These are phyloP conservation scores for Parnassius mnemosyne DNA, from an alignment of 2,888 invertebrate genomes.

Conservation along the genomic window DNA sequence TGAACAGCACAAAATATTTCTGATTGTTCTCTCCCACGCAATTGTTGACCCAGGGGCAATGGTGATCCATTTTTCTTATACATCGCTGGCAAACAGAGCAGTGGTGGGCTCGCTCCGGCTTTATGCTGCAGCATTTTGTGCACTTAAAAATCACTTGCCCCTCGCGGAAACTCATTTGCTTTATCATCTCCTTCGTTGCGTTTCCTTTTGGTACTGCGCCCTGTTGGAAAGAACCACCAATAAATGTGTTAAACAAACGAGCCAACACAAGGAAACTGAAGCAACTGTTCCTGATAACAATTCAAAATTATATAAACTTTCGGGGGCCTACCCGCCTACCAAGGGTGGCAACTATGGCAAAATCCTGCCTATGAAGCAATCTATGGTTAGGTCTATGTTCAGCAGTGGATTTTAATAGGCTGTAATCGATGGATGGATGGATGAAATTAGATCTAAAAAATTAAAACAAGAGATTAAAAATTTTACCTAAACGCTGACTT, in stretches of 20 bases:
- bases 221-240: constrained; percentile 57
- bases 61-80: constrained; percentile 83
- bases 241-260: background rate
- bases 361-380: too few species aligned
- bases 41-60: constrained; percentile 98
- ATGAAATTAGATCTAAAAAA: too few species aligned
- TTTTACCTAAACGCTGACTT: too few species aligned
- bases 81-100: constrained; percentile 96
- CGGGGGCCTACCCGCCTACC: too few species aligned
- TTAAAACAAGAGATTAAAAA: too few species aligned
- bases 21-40: constrained; percentile 99
- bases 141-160: constrained; percentile 97
- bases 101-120: constrained; percentile 97
- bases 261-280: background rate
- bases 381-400: too few species aligned
- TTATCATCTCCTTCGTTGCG: constrained; percentile 96
- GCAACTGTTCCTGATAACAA: too few species aligned
- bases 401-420: too few species aligned
- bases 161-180: constrained; percentile 94
- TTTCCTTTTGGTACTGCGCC: constrained; percentile 97
- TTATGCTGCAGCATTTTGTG: constrained; percentile 97
- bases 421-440: too few species aligned
- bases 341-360: too few species aligned
- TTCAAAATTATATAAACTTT: too few species aligned
- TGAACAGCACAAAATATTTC: constrained; percentile 99